These are phyloP conservation scores for Seriola rivoliana DNA, from an alignment of 2,113 vertebrate genomes.

Conservation along the genomic window DNA sequence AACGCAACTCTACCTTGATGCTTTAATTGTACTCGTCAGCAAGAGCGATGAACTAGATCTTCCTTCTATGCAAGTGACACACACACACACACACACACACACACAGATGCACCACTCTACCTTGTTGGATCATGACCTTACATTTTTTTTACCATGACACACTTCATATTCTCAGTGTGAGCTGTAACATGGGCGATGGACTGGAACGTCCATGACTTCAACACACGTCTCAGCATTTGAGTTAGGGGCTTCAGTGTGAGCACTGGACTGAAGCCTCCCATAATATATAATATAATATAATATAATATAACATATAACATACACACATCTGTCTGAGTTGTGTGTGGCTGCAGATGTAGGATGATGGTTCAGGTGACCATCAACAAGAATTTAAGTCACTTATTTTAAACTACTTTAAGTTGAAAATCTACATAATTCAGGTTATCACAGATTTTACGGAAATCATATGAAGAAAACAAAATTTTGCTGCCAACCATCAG, in stretches of 20 bases:
- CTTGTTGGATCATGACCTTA: conserved; percentile 57
- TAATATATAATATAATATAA: background rate
- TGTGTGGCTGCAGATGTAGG: background rate
- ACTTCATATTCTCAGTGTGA: conserved; percentile 51
- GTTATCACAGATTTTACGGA: background rate
- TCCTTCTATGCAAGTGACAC: conserved; percentile 12
- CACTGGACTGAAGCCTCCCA: conserved; percentile 45
- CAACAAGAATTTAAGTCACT: background rate
- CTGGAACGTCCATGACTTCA: conserved; percentile 57
- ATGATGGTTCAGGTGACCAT: background rate
- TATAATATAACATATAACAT: background rate
- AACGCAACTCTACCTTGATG: conserved; percentile 28
- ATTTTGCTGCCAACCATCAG: background rate
- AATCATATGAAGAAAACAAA: background rate
- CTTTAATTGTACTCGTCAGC: conserved; percentile 44
- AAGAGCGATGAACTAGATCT: conserved; percentile 45
- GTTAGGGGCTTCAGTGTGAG: conserved; percentile 21
- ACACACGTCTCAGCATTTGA: conserved; percentile 22
- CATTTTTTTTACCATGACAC: conserved; percentile 48
- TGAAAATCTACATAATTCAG: background rate
- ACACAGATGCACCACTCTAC: conserved; percentile 19
- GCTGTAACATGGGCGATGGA: conserved; percentile 47
- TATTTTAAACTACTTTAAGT: background rate
- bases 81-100: background rate
- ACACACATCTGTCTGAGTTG: background rate